Evolutionary conservation across 2,888 invertebrate genomes (phyloP).

Genomic region (Dermolepida albohirtum): DNA sequence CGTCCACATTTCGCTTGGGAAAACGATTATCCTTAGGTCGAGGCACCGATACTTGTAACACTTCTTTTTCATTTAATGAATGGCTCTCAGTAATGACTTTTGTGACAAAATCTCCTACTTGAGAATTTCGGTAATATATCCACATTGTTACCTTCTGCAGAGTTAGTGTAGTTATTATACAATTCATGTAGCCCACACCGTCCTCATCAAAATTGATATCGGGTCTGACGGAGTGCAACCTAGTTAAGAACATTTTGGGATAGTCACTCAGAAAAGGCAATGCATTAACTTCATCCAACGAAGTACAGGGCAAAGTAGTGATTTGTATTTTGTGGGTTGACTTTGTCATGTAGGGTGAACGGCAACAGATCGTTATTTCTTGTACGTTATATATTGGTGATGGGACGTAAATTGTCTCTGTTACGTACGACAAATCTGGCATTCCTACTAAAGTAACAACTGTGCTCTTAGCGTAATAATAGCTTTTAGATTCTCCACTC

Average conservation of each 20-base stretch:
- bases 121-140: constrained; percentile 52
- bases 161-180: not conserved
- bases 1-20: not conserved
- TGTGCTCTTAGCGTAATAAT: constrained; percentile 30
- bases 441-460: constrained; percentile 18
- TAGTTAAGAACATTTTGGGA: not conserved
- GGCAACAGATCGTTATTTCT: constrained; percentile 10
- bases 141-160: constrained; percentile 38
- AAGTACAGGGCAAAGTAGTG: not conserved
- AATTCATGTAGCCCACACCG: not conserved
- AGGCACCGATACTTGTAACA: constrained; percentile 45
- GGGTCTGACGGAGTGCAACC: not conserved
- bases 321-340: constrained; percentile 19
- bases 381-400: constrained; percentile 1
- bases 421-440: constrained; percentile 10
- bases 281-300: not conserved
- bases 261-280: not conserved
- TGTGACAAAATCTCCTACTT: constrained; percentile 56
- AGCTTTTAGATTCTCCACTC: constrained; percentile 34
- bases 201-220: not conserved
- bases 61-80: constrained; percentile 27
- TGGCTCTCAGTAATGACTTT: constrained; percentile 47
- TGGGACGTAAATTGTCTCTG: not conserved
- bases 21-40: constrained; percentile 3
- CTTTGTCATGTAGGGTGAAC: constrained; percentile 23